Base-by-base conservation (phyloP, 2,888 invertebrate genomes). In the Amphipoea lucens region DNA sequence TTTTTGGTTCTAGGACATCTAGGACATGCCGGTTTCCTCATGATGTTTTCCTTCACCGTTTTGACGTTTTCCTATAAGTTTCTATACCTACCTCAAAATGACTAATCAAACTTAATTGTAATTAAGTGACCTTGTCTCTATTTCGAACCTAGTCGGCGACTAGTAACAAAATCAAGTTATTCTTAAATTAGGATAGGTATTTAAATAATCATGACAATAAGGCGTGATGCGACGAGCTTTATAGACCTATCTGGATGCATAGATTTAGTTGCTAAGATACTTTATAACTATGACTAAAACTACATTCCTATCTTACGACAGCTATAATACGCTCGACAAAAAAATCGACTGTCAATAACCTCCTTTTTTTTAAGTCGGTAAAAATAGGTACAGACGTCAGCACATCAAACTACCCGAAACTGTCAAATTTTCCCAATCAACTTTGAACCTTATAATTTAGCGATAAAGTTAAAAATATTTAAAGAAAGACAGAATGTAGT, bases 111-210 rank as follows among this genome's bases (percentile, higher is more conserved):
- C n/a, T 48, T 2, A 42, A 82, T 72, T 51, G 63, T 60, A 42
- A 48, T 42, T 62, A 65, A 20, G 48, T 67, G 74, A 71, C 82
- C 82, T 82, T 82, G 82, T 36, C 51, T 65, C 66, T 63, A 68
- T 70, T 74, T 74, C 12, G n/a, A 63, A 51, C 14, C 57, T 70
- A 54, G 40, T 63, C 51, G 40, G 48, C 66, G 42, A 57, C 48
- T 71, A 63, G 74, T 57, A 82, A 82, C 78, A 67, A 23, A 81
- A 78, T 63, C 72, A 70, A 79, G 66, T 66, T 76, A 71, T 74
- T 69, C 48, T 29, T 42, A 48, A 40, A 62, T 40, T 45, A 54
- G 23, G 7, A 54, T 23, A 20, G 12, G 45, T n/a, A 7, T 80
- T 42, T 40, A 23, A n/a, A 62, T 67, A 14, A 45, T 40, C 67